A percentile compares a stretch with the other conserved stretches of the same genome.
Conservation (phyloP, 2,797 vertebrate genomes). For the Acomys russatus region DNA sequence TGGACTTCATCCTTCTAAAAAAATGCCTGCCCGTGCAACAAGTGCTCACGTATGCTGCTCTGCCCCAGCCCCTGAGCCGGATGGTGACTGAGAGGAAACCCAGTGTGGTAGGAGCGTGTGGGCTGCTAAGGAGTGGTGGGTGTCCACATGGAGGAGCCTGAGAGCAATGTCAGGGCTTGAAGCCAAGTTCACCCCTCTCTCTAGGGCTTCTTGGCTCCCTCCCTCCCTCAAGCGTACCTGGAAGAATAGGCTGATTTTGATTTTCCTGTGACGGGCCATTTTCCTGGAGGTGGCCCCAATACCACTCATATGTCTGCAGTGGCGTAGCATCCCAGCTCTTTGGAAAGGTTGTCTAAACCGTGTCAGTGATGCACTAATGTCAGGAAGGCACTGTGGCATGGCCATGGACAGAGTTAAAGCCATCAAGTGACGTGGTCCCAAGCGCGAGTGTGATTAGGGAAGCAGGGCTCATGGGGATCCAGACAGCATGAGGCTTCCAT, state of each 20-base stretch:
- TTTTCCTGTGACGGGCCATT: neutral
- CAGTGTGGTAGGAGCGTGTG: neutral
- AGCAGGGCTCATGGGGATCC: neutral
- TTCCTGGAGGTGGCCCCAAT: slow-evolving; percentile 53
- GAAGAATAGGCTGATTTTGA: slow-evolving; percentile 20
- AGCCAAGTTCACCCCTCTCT: neutral
- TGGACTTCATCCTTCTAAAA: neutral
- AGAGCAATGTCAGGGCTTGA: neutral
- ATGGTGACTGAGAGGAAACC: neutral
- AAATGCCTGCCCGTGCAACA: neutral
- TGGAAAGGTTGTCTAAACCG: slow-evolving; percentile 43
- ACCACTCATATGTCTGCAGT: slow-evolving; percentile 41
- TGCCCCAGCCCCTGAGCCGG: neutral
- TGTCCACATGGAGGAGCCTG: neutral
- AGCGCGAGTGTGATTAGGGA: neutral
- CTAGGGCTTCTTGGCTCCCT: neutral
- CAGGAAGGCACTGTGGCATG: neutral
- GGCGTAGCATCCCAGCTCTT: slow-evolving; percentile 47
- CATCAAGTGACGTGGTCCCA: neutral
- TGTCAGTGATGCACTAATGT: slow-evolving; percentile 10
- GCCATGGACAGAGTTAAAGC: slow-evolving; percentile 56
- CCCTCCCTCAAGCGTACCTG: neutral
- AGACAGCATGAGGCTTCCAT: slow-evolving; percentile 42
- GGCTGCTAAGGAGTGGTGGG: neutral
- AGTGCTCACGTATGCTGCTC: neutral